A percentile compares a stretch with the other conserved stretches of the same genome.
Conservation (phyloP, 2,113 vertebrate species). For the Chauna torquata region DNA sequence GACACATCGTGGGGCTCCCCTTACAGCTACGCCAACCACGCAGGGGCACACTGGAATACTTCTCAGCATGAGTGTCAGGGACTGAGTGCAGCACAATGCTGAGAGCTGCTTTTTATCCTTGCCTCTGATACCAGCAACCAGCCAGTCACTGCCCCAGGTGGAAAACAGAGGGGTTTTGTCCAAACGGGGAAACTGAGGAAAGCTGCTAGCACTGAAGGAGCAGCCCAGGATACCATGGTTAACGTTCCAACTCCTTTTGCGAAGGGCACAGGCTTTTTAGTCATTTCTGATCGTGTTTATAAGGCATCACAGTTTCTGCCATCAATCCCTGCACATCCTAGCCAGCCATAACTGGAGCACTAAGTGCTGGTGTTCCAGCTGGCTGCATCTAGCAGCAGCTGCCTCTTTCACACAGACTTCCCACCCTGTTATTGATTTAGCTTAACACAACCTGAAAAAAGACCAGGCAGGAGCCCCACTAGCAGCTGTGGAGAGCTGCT, state of each 20-base stretch:
- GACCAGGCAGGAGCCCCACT: constrained; percentile 3
- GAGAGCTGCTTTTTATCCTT: neutral
- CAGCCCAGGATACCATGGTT: neutral
- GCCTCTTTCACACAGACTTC: neutral
- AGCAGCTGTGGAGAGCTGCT: neutral
- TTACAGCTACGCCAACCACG: neutral
- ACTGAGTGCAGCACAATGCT: neutral
- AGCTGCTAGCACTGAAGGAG: neutral
- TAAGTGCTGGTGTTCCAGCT: fast-evolving
- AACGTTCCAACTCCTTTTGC: neutral
- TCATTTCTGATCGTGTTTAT: neutral
- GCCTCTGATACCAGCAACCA: neutral
- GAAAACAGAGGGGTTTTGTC: neutral
- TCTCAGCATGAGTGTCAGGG: neutral
- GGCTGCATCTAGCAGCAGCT: neutral
- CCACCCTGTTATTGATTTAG: neutral
- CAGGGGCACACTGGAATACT: fast-evolving
- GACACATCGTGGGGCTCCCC: neutral
- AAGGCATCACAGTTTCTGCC: neutral
- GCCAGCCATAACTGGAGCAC: fast-evolving
- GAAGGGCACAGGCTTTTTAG: neutral
- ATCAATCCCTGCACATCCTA: neutral
- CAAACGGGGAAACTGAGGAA: neutral
- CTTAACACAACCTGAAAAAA: neutral
- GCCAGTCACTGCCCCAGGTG: neutral